These are phyloP conservation scores for Hemichromis elongatus DNA, from an alignment of 2,113 vertebrate species.

Conservation along the genomic window DNA sequence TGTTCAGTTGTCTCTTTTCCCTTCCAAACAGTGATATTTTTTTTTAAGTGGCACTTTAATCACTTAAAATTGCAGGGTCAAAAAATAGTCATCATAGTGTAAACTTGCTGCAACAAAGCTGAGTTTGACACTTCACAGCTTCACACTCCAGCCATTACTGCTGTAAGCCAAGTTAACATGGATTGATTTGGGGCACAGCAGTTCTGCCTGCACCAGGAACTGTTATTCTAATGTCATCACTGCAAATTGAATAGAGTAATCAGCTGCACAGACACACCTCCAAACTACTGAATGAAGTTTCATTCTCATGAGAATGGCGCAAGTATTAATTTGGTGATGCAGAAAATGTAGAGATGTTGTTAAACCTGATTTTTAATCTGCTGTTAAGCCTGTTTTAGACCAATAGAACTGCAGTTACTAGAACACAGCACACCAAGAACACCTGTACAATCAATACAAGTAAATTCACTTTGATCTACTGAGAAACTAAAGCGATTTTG, in stretches of 20 bases:
- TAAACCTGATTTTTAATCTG: not conserved
- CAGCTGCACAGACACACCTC: not conserved
- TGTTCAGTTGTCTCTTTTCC: not conserved
- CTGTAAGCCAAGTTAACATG: rapidly evolving
- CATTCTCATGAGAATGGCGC: not conserved
- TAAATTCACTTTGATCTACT: not conserved
- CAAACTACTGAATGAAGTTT: not conserved
- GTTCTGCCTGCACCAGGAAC: not conserved
- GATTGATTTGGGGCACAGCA: not conserved
- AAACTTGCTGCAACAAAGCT: not conserved
- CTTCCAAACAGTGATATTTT: not conserved
- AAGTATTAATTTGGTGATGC: not conserved
- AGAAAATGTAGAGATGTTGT: not conserved
- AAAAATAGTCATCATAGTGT: not conserved
- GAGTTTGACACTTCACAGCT: not conserved
- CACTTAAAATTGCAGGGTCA: not conserved
- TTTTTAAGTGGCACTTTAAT: not conserved
- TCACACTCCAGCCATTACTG: not conserved
- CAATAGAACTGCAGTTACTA: not conserved
- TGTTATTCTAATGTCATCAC: not conserved
- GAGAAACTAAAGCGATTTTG: not conserved
- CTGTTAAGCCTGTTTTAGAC: not conserved
- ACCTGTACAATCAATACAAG: not conserved
- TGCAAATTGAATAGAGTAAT: not conserved
- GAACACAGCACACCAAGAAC: not conserved